Base-by-base conservation (phyloP, 1,140 invertebrate species). In the Apolygus lucorum region DNA sequence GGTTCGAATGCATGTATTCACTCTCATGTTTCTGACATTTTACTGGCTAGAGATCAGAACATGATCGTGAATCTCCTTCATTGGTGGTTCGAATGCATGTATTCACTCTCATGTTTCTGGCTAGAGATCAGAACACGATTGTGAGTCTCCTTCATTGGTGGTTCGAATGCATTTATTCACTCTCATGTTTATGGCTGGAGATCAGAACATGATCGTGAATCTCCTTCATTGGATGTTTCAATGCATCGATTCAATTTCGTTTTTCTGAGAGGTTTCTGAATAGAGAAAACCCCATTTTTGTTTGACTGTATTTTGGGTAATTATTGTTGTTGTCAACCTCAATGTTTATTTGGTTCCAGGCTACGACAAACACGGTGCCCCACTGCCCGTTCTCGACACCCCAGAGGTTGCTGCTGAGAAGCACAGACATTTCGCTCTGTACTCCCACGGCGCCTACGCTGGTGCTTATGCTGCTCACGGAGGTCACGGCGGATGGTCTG, bases 361-460 rank as follows among this genome's bases (percentile, higher is more conserved):
- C 70, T 84, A 77, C 66, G 82, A 78, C 21, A 77, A 73, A 65
- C 78, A 76, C 29, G 80, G 72, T n/a, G 71, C 72, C 4, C 74
- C 74, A 8, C 68, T 71, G 25, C 73, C 71, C 63, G 76, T 76
- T 59, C 66, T 62, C n/a, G 73, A 75, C 66, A 73, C 74, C 42
- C 70, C 72, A 25, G 74, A 74, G 28, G 74, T 74, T 17, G 72
- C 74, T 26, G 73, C 70, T 54, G 76, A 72, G 28, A 76, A 74
- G 68, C 54, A 68, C 69, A 71, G 70, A 62, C 74, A 70, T 52
- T 63, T 69, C 63, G 71, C 70, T 14, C 52, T 68, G 11, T 59
- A 59, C 22, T 13, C 11, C 8, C 54, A 59, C 22, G 70, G 65
- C 67, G 75, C 54, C 28, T 59, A 17, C 21, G 42, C 42, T 14